Evolutionary conservation across 2,888 invertebrate species (phyloP).

Genomic region (Hypsopygia costalis): DNA sequence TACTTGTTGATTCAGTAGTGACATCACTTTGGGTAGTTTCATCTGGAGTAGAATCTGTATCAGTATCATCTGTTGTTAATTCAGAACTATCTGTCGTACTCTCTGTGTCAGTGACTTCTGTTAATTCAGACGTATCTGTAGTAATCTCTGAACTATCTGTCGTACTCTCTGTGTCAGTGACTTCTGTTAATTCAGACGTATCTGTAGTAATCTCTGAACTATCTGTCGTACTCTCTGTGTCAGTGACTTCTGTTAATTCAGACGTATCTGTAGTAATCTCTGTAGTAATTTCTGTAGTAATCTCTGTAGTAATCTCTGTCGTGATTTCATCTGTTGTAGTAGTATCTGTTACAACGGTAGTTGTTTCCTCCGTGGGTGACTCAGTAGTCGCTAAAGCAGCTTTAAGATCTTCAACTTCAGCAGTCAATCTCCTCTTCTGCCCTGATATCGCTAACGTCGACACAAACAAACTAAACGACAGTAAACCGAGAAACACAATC

Average conservation of each 20-base stretch:
- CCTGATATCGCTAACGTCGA: constrained; percentile 55
- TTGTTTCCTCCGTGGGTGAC: not conserved
- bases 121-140: too few species aligned
- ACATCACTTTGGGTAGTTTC: too few species aligned
- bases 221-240: not conserved
- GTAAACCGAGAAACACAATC: constrained; percentile 52
- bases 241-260: too few species aligned
- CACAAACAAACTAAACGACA: constrained; percentile 59
- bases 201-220: too few species aligned
- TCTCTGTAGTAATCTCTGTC: not conserved
- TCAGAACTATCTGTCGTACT: constrained; percentile 2
- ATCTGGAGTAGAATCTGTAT: too few species aligned
- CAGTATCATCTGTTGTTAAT: too few species aligned
- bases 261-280: too few species aligned
- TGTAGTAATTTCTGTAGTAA: not conserved
- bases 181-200: too few species aligned
- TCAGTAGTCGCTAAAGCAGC: constrained; percentile 1
- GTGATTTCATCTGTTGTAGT: not conserved
- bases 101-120: too few species aligned
- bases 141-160: too few species aligned
- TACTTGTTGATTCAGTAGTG: not conserved
- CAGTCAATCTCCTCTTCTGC: constrained; percentile 43
- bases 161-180: not conserved
- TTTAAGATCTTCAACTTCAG: constrained; percentile 34
- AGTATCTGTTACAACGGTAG: not conserved